Base-by-base conservation (phyloP, 2,888 invertebrate genomes). In the Harpalus rufipes region DNA sequence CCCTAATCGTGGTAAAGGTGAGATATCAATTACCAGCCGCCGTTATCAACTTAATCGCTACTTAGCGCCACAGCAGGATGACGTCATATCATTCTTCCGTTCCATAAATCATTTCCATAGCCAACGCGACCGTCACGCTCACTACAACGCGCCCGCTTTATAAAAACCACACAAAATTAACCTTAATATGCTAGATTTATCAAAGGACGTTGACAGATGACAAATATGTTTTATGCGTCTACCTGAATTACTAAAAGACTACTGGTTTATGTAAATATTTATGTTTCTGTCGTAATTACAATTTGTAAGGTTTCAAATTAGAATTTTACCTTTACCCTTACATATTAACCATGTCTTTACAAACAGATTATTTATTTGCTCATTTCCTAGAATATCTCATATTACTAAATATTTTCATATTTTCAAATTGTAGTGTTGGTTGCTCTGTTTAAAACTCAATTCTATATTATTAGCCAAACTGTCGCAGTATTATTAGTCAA, bases 1-100 rank as follows among this genome's bases (percentile, higher is more conserved):
- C 65, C 7, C 21, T 81, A 81, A 81, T 81, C 81, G 56, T 44
- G 65, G n/a, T 51, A 51, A 51, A 81, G 81, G 81, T 81, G 81
- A 81, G 68, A 81, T 81, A 81, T 81, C 81, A 81, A 81, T 81
- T 81, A 81, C 81, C 68, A n/a, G 63, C 44, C 25, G 32, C 65
- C 56, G 68, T 81, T 81, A 81, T 81, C 81, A 81, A 68, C 65
- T 68, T 65, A 81, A 81, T 81, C 81, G 68, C 65, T 68, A 81
- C 68, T 81, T 81, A 81, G 68, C 68, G 68, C 81, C 68, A 61
- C 68, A 81, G 65, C 68, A 25, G 65, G 65, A 56, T 81, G 68
- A 81, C 68, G 81, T 81, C 81, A 81, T 81, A 68, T 68, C 81
- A 56, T 32, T 81, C 81, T 81, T 68, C 63, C 63, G 68, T 81